A percentile compares a stretch with the other conserved stretches of the same genome.
Conservation (phyloP, 2,113 vertebrate species). For the Hystrix brachyura region DNA sequence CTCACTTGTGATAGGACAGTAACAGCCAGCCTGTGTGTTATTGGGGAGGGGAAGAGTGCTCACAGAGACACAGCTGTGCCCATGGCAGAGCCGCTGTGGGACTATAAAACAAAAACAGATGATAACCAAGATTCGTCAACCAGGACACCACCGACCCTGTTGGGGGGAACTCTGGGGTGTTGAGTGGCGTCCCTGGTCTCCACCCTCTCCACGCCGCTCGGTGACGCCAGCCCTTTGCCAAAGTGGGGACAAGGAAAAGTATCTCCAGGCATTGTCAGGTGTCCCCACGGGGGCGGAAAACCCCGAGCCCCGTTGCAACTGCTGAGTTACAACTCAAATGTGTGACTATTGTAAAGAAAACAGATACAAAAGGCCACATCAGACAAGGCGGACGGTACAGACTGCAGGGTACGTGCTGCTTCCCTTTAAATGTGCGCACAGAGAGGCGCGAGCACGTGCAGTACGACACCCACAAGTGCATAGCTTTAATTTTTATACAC, state of each 20-base stretch:
- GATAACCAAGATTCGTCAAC: accelerated
- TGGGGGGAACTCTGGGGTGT: background rate
- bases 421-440: no score
- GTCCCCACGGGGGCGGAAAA: background rate
- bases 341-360: accelerated
- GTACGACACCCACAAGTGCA: background rate
- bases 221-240: accelerated
- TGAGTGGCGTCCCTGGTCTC: background rate
- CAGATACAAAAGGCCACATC: background rate
- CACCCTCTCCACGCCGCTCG: background rate
- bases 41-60: background rate
- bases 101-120: background rate
- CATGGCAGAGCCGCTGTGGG: background rate
- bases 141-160: no score
- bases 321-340: background rate
- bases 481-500: background rate
- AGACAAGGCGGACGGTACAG: background rate
- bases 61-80: no score
- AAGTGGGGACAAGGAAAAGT: background rate
- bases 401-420: accelerated
- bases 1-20: background rate
- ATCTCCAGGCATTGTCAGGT: background rate
- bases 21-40: background rate
- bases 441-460: background rate
- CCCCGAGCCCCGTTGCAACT: accelerated